Conservation (phyloP, 2,888 invertebrate genomes). For the Lymantria dispar region DNA sequence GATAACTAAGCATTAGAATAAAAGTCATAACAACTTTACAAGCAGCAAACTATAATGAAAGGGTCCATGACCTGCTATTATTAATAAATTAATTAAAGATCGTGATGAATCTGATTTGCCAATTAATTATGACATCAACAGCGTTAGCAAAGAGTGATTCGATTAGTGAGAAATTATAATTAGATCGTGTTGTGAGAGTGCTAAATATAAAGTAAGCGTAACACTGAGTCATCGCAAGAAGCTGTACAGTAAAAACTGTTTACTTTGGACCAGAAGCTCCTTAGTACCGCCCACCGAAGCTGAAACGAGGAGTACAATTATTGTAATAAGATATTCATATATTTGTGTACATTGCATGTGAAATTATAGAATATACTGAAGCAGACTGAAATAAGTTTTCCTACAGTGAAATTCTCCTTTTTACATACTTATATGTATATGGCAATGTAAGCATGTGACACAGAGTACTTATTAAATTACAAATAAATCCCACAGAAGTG, state of each 20-base stretch:
- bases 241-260: conserved; percentile 72
- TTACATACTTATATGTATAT: no score
- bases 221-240: conserved; percentile 62
- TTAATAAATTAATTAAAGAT: conserved; percentile 15
- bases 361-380: no score
- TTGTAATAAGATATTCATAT: conserved; percentile 14
- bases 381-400: no score
- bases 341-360: neutral
- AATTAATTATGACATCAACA: conserved; percentile 34
- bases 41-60: neutral
- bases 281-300: conserved; percentile 80
- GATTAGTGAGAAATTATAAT: conserved; percentile 66
- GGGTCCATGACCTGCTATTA: conserved; percentile 16
- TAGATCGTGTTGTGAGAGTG: conserved; percentile 53
- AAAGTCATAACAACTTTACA: neutral
- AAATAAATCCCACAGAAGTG: no score
- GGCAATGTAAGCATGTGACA: no score
- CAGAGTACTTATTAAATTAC: no score
- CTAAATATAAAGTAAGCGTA: conserved; percentile 71
- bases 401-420: no score
- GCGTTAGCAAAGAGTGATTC: conserved; percentile 51
- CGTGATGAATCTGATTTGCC: conserved; percentile 28
- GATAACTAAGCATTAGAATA: no score
- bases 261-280: conserved; percentile 71
- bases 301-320: conserved; percentile 59